phyloP scores from a whole-genome alignment of 2,888 invertebrate species.

The Hypercompe scribonia region DNA sequence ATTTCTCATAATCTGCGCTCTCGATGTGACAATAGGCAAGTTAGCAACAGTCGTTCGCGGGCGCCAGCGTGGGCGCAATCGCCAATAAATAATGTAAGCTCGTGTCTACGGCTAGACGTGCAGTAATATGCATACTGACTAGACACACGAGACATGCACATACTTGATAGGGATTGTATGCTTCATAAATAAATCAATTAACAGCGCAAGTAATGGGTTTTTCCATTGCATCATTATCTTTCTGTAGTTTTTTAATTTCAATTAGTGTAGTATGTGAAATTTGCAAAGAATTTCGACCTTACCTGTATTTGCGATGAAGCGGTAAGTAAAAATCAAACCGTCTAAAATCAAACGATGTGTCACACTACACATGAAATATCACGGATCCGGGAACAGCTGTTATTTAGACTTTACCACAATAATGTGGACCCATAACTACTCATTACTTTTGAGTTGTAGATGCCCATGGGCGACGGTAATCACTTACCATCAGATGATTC shows the following conservation, averaged over 20 bases:
- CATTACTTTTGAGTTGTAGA: too few species aligned
- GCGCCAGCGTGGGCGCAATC: constrained; percentile 59
- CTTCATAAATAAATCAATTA: background rate
- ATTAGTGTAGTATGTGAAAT: background rate
- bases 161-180: constrained; percentile 27
- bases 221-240: background rate
- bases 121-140: constrained; percentile 17
- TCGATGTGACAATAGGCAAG: constrained; percentile 55
- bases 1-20: constrained; percentile 1
- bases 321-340: too few species aligned
- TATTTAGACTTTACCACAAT: too few species aligned
- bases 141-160: constrained; percentile 19
- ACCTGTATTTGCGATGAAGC: too few species aligned
- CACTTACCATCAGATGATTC: background rate
- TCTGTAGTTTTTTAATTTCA: background rate
- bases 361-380: too few species aligned
- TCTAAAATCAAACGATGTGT: too few species aligned
- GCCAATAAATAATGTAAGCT: constrained; percentile 30
- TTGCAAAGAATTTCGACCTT: background rate
- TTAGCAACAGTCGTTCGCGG: constrained; percentile 54
- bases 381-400: too few species aligned
- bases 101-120: constrained; percentile 16
- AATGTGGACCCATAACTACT: too few species aligned
- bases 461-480: too few species aligned
- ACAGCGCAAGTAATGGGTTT: background rate